phyloP scores from a whole-genome alignment of 2,797 vertebrate genomes.

The Pipistrellus pipistrellus region DNA sequence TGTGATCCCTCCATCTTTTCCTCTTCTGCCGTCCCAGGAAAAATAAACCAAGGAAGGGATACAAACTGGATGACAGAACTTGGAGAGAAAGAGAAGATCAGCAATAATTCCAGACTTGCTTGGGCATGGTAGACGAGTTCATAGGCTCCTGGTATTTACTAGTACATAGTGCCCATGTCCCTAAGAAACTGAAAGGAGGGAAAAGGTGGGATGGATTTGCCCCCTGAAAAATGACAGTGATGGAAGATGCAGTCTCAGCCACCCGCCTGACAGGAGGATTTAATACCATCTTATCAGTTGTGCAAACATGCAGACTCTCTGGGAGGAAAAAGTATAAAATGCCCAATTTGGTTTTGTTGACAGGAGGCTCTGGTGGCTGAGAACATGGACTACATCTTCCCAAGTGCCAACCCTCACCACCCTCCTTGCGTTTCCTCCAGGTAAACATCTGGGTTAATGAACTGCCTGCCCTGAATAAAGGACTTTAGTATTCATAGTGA shows the following conservation, averaged over 20 bases:
- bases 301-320: background rate
- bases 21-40: background rate
- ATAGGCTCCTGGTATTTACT: accelerated
- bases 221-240: background rate
- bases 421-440: background rate
- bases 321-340: background rate
- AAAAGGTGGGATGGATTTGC: background rate
- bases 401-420: background rate
- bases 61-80: background rate
- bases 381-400: background rate
- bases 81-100: background rate
- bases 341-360: background rate
- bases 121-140: accelerated
- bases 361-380: background rate
- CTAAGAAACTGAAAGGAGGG: background rate
- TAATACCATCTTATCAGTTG: background rate
- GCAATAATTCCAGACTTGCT: background rate
- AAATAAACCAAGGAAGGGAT: background rate
- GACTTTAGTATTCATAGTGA: background rate
- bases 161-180: too few relatives aligned
- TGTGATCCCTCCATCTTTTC: background rate
- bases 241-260: background rate
- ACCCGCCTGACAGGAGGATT: background rate
- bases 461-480: background rate
- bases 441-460: background rate